Evolutionary conservation across 1,140 invertebrate genomes (phyloP).

Genomic region (Drosophila persimilis): DNA sequence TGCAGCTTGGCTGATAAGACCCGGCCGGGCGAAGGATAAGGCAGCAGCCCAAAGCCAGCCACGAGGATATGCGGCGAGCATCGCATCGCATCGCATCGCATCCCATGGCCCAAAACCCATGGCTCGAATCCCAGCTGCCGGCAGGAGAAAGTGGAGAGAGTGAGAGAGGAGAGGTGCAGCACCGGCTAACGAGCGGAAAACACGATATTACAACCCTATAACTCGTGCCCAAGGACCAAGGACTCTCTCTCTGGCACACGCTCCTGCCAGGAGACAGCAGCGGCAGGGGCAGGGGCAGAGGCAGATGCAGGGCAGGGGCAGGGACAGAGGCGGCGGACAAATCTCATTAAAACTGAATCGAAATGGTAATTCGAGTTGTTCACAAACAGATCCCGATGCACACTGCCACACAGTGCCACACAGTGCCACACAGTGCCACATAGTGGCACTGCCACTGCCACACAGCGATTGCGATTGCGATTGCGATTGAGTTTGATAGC

Average conservation of each 20-base stretch:
- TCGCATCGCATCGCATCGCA: conserved; percentile 3
- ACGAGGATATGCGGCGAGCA: conserved; percentile 1
- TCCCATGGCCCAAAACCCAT: conserved; percentile 25
- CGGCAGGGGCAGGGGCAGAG: too few species aligned
- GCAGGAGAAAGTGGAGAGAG: conserved; percentile 9
- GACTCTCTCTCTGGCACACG: conserved; percentile 22
- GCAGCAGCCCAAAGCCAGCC: neutral
- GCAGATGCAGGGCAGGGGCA: neutral
- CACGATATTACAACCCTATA: conserved; percentile 70
- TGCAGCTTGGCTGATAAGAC: conserved; percentile 39
- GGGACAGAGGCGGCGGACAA: conserved; percentile 55
- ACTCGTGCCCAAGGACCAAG: conserved; percentile 52
- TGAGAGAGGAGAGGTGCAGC: conserved; percentile 1
- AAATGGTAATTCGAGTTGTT: conserved; percentile 80
- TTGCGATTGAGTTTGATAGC: conserved; percentile 72
- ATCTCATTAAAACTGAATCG: conserved; percentile 81
- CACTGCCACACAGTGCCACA: neutral
- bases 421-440: conserved; percentile 21
- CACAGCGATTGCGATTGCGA: conserved; percentile 54
- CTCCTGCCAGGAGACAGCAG: conserved; percentile 12
- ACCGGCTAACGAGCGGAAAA: conserved; percentile 70
- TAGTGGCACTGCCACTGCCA: conserved; percentile 1
- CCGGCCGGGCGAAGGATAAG: conserved; percentile 8
- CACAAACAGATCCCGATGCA: conserved; percentile 69
- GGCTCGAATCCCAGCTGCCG: conserved; percentile 29